Evolutionary conservation across 2,113 vertebrate species (phyloP).

Genomic region (Anoplopoma fimbria): DNA sequence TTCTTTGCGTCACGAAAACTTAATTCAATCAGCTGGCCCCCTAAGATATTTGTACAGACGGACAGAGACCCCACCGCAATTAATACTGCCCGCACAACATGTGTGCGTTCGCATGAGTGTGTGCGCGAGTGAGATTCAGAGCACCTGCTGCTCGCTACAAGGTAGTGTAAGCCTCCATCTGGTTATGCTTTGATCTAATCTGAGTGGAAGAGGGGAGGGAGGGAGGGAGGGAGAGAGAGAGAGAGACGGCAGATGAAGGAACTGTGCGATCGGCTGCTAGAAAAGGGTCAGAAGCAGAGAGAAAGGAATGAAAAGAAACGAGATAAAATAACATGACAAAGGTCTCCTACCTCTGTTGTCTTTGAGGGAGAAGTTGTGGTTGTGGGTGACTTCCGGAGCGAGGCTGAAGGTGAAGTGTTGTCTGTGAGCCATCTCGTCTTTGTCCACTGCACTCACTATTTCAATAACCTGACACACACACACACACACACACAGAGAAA

Average conservation of each 20-base stretch:
- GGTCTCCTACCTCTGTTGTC: constrained; percentile 92
- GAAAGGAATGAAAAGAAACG: background rate
- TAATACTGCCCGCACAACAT: constrained; percentile 68
- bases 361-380: constrained; percentile 96
- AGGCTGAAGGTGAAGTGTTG: constrained; percentile 94
- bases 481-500: background rate
- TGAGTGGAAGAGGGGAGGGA: constrained; percentile 24
- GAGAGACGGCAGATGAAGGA: constrained; percentile 38
- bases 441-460: constrained; percentile 95
- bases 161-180: constrained; percentile 73
- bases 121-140: constrained; percentile 52
- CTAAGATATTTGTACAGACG: constrained; percentile 70
- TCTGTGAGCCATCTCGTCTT: constrained; percentile 92
- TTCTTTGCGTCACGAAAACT: constrained; percentile 25
- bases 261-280: background rate
- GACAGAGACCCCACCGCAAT: constrained; percentile 74
- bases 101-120: constrained; percentile 22
- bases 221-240: background rate
- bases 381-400: constrained; percentile 91
- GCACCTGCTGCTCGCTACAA: constrained; percentile 74
- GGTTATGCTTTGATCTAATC: constrained; percentile 73
- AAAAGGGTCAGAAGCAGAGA: background rate
- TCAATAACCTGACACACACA: constrained; percentile 76
- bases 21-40: constrained; percentile 73
- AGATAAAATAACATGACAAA: background rate